phyloP scores from a whole-genome alignment of 2,888 invertebrate species.

The Lathronympha strigana region DNA sequence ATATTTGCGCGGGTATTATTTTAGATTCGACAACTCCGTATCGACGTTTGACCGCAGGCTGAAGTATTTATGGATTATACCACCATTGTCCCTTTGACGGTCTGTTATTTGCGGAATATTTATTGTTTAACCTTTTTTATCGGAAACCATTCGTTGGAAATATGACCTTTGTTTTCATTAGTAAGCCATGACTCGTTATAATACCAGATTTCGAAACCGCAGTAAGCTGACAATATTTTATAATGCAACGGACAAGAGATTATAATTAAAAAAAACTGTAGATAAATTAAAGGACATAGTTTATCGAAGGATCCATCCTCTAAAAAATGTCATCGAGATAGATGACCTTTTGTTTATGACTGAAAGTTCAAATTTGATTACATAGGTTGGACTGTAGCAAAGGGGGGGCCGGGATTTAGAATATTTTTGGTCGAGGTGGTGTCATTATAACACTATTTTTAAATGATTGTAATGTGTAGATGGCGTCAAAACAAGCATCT shows the following conservation, averaged over 20 bases:
- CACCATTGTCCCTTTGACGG: constrained; percentile 40
- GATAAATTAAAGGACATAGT: too few species aligned
- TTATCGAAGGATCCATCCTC: too few species aligned
- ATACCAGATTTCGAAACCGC: background rate
- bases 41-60: constrained; percentile 34
- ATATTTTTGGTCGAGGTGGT: too few species aligned
- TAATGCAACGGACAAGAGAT: background rate
- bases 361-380: too few species aligned
- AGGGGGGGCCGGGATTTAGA: too few species aligned
- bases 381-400: too few species aligned
- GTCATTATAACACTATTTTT: too few species aligned
- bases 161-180: constrained; percentile 33
- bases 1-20: constrained; percentile 35
- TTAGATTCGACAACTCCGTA: constrained; percentile 34
- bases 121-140: constrained; percentile 41
- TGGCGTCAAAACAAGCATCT: too few species aligned
- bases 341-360: too few species aligned
- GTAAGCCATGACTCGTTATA: constrained; percentile 29
- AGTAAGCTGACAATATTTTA: background rate
- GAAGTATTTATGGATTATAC: constrained; percentile 44
- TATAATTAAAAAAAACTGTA: too few species aligned
- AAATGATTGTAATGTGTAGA: too few species aligned
- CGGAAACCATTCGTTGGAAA: constrained; percentile 38
- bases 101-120: constrained; percentile 40
- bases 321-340: too few species aligned